Evolutionary conservation across 2,797 vertebrate species (phyloP).

Genomic region (Sarcoramphus papa): DNA sequence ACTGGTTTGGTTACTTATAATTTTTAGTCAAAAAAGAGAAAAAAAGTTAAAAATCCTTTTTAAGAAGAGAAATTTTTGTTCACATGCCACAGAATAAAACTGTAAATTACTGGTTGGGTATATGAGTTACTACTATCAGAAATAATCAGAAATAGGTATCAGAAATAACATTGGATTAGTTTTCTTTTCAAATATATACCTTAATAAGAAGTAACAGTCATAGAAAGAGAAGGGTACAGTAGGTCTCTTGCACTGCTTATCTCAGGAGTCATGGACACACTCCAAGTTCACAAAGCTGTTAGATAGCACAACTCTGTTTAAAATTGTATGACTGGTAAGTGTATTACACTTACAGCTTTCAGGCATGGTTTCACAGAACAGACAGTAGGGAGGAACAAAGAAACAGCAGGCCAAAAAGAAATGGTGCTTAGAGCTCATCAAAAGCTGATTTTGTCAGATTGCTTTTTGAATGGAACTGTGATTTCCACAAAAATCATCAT

Average conservation of each 20-base stretch:
- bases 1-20: neutral
- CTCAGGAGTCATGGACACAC: neutral
- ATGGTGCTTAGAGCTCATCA: neutral
- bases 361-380: constrained; percentile 18
- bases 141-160: neutral
- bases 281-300: neutral
- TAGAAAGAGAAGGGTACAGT: neutral
- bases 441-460: neutral
- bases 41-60: neutral
- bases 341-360: constrained; percentile 12
- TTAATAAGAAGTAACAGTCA: neutral
- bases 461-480: neutral
- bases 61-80: neutral
- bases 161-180: neutral
- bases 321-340: constrained; percentile 28
- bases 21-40: neutral
- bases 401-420: neutral
- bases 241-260: neutral
- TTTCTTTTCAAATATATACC: neutral
- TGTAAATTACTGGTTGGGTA: neutral
- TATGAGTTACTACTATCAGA: neutral
- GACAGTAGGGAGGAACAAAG: neutral
- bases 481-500: neutral
- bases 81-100: neutral
- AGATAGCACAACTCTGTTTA: constrained; percentile 31